A percentile compares a stretch with the other conserved stretches of the same genome.
phyloP scores from a whole-genome alignment of 1,140 invertebrate species.

The Rhagoletis pomonella region DNA sequence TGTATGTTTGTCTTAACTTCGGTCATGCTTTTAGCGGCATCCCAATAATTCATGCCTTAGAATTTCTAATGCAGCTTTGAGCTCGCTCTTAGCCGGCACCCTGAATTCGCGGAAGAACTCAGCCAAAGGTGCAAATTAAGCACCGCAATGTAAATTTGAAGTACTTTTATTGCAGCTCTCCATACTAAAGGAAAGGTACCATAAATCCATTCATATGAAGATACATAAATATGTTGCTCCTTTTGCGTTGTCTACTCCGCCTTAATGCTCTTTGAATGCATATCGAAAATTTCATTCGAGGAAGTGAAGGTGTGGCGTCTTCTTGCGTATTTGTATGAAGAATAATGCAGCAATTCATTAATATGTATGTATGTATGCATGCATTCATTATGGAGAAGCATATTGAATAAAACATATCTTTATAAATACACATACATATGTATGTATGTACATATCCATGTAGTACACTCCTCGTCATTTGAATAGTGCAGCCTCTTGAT shows the following conservation, averaged over 20 bases:
- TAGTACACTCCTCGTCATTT: not conserved
- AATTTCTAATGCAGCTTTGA: too few species aligned
- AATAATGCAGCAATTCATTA: not conserved
- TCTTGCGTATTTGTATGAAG: not conserved
- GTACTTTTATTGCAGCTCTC: not conserved
- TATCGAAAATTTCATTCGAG: not conserved
- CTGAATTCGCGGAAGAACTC: too few species aligned
- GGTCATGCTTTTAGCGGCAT: too few species aligned
- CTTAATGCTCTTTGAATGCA: not conserved
- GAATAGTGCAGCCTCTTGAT: too few species aligned
- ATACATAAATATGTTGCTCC: not conserved
- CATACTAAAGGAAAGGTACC: not conserved
- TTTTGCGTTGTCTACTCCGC: not conserved
- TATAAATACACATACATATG: not conserved
- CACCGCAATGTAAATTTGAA: not conserved
- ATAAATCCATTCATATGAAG: not conserved
- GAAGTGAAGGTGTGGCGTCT: conserved; percentile 23
- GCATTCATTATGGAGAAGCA: not conserved
- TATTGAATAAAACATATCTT: too few species aligned
- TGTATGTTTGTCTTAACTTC: not conserved
- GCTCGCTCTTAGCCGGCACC: too few species aligned
- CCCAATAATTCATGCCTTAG: too few species aligned
- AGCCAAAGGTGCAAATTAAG: too few species aligned
- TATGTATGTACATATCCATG: not conserved
- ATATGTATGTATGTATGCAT: not conserved